Conservation (phyloP, 92 coral and sea anemone species). For the Umimayanthus kanabou region DNA sequence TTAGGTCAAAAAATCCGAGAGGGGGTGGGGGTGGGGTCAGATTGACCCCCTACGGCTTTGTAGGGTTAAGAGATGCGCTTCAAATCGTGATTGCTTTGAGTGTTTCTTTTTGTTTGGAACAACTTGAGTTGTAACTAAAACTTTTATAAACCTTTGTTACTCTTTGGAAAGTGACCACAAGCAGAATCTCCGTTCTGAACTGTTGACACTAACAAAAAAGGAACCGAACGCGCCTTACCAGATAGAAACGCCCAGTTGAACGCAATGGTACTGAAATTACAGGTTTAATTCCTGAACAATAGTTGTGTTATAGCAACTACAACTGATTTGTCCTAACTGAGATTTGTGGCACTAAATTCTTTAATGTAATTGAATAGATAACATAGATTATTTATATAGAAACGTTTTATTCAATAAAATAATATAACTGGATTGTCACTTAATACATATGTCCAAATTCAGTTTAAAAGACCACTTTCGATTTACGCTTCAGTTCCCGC, state of each 20-base stretch:
- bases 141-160: too few relatives aligned
- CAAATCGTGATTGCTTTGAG: neutral
- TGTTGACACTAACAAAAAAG: neutral
- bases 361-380: neutral
- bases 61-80: neutral
- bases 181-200: neutral
- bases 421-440: neutral
- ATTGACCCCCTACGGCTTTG: neutral
- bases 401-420: neutral
- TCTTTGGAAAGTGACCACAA: neutral
- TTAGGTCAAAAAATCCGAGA: too few relatives aligned
- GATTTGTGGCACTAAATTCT: neutral
- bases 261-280: neutral
- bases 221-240: too few relatives aligned
- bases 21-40: too few relatives aligned
- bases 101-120: neutral
- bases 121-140: neutral
- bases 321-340: neutral
- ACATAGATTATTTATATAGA: slow-evolving; percentile 1
- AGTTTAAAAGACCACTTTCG: too few relatives aligned
- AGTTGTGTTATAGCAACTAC: neutral
- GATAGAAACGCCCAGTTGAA: neutral
- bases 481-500: too few relatives aligned
- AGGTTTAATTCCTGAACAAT: neutral
- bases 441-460: too few relatives aligned